phyloP scores from a whole-genome alignment of 2,888 invertebrate genomes.

The Cremastinae sp. region DNA sequence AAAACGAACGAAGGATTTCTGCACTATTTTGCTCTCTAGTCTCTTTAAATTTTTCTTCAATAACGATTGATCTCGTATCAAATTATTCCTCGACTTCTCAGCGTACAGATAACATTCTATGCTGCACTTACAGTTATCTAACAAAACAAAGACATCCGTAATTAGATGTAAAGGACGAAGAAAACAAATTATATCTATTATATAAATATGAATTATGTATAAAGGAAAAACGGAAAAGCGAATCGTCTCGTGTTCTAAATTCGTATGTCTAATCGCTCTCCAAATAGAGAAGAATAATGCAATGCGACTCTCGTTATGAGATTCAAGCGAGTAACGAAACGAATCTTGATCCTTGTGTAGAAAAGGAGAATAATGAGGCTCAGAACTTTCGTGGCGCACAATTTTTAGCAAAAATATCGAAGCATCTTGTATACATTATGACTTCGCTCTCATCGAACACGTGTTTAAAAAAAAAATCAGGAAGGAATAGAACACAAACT shows the following conservation, averaged over 20 bases:
- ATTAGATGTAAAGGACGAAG: not conserved
- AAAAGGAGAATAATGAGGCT: constrained; percentile 1
- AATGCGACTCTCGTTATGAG: constrained; percentile 14
- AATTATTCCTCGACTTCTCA: constrained; percentile 17
- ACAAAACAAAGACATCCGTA: not conserved
- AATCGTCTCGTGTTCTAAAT: constrained; percentile 14
- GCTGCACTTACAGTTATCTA: constrained; percentile 33
- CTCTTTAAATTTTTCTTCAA: constrained; percentile 15
- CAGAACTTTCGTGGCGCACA: constrained; percentile 19
- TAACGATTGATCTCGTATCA: constrained; percentile 6
- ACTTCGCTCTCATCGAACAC: constrained; percentile 17
- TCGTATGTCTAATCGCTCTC: constrained; percentile 15
- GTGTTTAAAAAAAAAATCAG: too few species aligned
- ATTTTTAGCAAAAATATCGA: constrained; percentile 38
- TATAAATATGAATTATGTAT: not conserved
- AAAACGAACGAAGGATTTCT: constrained; percentile 2
- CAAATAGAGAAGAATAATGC: not conserved
- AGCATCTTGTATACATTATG: constrained; percentile 25
- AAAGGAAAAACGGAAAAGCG: constrained; percentile 16
- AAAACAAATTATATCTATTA: not conserved
- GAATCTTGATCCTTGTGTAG: constrained; percentile 1
- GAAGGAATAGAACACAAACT: too few species aligned
- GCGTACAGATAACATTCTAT: constrained; percentile 15
- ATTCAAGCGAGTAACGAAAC: constrained; percentile 1
- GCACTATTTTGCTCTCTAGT: constrained; percentile 14